A percentile compares a stretch with the other conserved stretches of the same genome.
Conservation (phyloP, 1,140 invertebrate genomes). For the Drosophila sp. region DNA sequence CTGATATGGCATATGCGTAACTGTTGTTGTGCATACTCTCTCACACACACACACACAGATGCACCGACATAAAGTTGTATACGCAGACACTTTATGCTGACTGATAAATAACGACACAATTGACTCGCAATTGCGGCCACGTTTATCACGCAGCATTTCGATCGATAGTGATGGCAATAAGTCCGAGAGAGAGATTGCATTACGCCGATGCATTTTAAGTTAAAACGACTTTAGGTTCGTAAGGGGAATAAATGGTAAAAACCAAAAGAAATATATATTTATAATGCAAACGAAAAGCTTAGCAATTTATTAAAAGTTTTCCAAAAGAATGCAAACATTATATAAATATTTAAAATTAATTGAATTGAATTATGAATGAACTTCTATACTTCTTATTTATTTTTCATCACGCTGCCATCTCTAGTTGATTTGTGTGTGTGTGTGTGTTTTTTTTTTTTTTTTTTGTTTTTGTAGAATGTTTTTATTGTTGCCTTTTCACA, state of each 20-base stretch:
- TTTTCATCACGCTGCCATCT: background rate
- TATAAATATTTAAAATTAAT: too few relatives aligned
- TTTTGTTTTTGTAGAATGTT: slow-evolving; percentile 32
- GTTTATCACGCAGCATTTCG: slow-evolving; percentile 40
- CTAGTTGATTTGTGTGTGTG: background rate
- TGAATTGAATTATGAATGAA: too few relatives aligned
- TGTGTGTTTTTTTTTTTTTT: background rate
- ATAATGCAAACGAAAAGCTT: too few relatives aligned
- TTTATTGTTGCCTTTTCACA: slow-evolving; percentile 70
- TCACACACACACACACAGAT: slow-evolving; percentile 1
- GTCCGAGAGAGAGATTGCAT: slow-evolving; percentile 3
- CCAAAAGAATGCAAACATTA: too few relatives aligned
- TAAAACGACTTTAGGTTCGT: too few relatives aligned
- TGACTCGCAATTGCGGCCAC: slow-evolving; percentile 69
- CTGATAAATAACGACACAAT: slow-evolving; percentile 77
- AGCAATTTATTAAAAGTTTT: too few relatives aligned
- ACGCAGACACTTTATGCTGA: slow-evolving; percentile 48
- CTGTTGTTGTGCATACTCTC: slow-evolving; percentile 9
- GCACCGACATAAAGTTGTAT: background rate
- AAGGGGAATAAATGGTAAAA: too few relatives aligned
- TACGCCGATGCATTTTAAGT: background rate
- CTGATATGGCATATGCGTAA: slow-evolving; percentile 30
- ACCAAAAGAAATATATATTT: background rate
- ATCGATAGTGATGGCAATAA: slow-evolving; percentile 19
- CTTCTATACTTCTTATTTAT: background rate